phyloP scores from a whole-genome alignment of 2,113 vertebrate species.

The Phrynosoma platyrhinos region DNA sequence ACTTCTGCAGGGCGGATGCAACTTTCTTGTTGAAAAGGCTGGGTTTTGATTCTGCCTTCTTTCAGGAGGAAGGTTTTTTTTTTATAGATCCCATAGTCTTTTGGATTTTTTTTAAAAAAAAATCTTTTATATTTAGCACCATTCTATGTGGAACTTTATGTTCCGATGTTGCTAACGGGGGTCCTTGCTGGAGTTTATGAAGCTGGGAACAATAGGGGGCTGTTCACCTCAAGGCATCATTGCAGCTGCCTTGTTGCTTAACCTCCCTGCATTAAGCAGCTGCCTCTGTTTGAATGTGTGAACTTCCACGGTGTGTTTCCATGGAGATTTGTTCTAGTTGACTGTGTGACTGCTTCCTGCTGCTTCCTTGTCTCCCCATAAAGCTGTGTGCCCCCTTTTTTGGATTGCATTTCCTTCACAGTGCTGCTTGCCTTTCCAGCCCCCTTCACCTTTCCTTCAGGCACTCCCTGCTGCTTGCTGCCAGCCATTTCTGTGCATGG shows the following conservation, averaged over 20 bases:
- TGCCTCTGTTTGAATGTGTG: slow-evolving; percentile 27
- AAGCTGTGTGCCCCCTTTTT: no score
- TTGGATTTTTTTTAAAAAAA: no score
- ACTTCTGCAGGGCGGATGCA: no score
- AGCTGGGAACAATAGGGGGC: background rate
- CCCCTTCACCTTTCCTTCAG: background rate
- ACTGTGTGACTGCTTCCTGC: background rate
- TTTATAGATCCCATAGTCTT: no score
- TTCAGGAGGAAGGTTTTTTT: no score
- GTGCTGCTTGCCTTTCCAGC: background rate
- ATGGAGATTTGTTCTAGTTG: slow-evolving; percentile 18
- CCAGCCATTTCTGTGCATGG: background rate
- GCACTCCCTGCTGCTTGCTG: background rate
- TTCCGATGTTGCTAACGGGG: background rate
- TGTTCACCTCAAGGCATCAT: background rate
- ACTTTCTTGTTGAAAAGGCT: no score
- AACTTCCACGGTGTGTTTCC: slow-evolving; percentile 19
- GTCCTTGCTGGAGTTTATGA: background rate
- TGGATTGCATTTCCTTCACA: background rate
- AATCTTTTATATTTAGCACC: background rate
- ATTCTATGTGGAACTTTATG: background rate
- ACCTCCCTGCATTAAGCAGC: background rate
- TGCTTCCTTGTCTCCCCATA: background rate
- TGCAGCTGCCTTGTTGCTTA: background rate
- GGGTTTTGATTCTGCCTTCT: no score